Base-by-base conservation (phyloP, 2,888 invertebrate genomes). In the Tiphia femorata region DNA sequence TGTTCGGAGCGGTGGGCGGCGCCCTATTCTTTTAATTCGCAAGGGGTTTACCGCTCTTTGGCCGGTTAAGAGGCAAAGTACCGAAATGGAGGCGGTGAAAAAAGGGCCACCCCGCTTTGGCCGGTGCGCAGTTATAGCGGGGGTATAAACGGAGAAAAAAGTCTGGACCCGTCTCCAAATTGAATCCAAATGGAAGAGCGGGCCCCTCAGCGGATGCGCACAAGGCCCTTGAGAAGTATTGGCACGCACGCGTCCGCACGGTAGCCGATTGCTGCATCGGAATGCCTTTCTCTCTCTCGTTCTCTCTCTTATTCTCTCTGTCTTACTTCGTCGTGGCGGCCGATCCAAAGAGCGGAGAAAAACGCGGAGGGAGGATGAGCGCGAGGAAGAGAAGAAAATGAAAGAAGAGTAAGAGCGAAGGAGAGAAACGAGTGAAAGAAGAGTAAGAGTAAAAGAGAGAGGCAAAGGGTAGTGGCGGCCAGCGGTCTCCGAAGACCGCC, bases 401-500 rank as follows among this genome's bases (percentile, higher is more conserved):
- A 37, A 14, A 42, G 25, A 7, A n/a, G 43, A 8, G 6, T 14
- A 29, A 12, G 27, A 38, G 10, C 12, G 33, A 12, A 17, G 19
- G 59, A 38, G 51, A 49, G 29, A 42, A 27, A 44, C 17, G 44
- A n/a, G 30, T 33, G 44, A 35, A 44, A n/a, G 47, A 50, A 30
- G 25, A 20, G 41, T 42, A 44, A 29, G 30, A 23, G 6, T 8
- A 43, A 38, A n/a, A 61, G 51, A 27, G 43, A 33, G 27, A 27
- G 21, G 35, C 17, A 41, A 43, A 58, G 33, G 54, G 49, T 41
- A 62, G 62, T 68, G 75, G 76, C 75, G 75, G 73, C 75, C 73
- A 70, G 77, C 73, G 76, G 75, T 78, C 78, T 78, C 72, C 70
- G 69, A 72, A 76, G 70, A 71, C 70, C 76, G 79, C 77, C 79